Evolutionary conservation across 2,888 invertebrate species (phyloP).

Genomic region (Lagria hirta): DNA sequence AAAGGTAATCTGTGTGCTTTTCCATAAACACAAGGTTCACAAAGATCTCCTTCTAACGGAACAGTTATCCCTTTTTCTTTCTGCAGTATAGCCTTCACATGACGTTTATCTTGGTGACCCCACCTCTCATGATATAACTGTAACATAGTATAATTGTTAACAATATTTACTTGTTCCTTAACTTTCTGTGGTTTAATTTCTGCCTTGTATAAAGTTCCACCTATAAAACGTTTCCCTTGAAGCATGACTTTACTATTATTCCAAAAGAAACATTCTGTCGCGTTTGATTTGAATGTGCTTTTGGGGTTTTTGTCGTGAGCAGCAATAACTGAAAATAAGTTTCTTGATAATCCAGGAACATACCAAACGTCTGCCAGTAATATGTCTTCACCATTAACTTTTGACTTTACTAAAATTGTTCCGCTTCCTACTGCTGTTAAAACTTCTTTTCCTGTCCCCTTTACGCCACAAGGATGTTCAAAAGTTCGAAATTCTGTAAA

Average conservation of each 20-base stretch:
- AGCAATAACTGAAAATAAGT: conserved; percentile 39
- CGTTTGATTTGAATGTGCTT: conserved; percentile 30
- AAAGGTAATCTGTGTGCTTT: conserved; percentile 41
- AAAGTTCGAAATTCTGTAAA: conserved; percentile 31
- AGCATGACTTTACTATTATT: conserved; percentile 20
- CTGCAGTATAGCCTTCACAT: conserved; percentile 38
- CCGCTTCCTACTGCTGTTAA: conserved; percentile 29
- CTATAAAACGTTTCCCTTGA: conserved; percentile 28
- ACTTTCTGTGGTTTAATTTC: conserved; percentile 31
- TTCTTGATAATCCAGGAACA: conserved; percentile 37
- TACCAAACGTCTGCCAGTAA: conserved; percentile 35
- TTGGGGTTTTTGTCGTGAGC: conserved; percentile 31
- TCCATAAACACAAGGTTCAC: conserved; percentile 39
- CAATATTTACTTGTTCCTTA: conserved; percentile 6
- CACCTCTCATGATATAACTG: conserved; percentile 41
- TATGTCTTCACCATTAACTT: conserved; percentile 17
- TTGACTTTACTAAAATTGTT: conserved; percentile 12
- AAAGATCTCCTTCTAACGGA: conserved; percentile 31
- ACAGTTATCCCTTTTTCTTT: conserved; percentile 36
- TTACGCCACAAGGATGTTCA: conserved; percentile 25
- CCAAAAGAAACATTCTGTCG: conserved; percentile 31
- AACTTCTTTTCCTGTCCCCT: conserved; percentile 31
- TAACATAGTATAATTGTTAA: too few relatives aligned
- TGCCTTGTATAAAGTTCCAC: conserved; percentile 33
- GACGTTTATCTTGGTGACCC: conserved; percentile 44